These are phyloP conservation scores for Telmatherina bonti DNA, from an alignment of 2,797 vertebrate species.

Conservation along the genomic window DNA sequence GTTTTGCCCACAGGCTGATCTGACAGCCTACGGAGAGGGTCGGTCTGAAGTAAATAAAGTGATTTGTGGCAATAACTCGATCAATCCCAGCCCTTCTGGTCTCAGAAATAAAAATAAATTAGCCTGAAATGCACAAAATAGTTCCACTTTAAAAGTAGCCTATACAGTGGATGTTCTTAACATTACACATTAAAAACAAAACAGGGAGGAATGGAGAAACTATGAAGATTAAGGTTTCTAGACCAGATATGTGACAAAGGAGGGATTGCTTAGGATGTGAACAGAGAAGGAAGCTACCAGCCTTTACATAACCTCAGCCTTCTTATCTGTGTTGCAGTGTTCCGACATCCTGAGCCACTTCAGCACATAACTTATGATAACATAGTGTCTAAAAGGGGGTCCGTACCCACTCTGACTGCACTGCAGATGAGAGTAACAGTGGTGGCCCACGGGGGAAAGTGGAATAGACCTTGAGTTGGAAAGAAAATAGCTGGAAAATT, in stretches of 20 bases:
- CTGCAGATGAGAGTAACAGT: background rate
- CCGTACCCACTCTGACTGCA: background rate
- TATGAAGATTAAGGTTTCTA: background rate
- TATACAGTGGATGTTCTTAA: no score
- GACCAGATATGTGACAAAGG: background rate
- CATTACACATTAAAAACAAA: background rate
- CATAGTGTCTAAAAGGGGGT: background rate
- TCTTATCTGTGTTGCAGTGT: background rate
- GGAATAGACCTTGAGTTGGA: background rate
- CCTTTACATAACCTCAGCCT: background rate
- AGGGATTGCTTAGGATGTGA: background rate
- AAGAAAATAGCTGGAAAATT: background rate
- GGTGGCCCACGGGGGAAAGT: no score
- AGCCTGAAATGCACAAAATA: no score
- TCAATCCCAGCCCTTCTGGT: no score
- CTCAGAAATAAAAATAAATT: no score
- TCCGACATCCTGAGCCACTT: background rate
- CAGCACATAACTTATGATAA: conserved; percentile 1
- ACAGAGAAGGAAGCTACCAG: background rate
- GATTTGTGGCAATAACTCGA: no score
- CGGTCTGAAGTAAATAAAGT: no score
- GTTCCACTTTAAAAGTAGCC: background rate
- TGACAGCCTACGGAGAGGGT: no score
- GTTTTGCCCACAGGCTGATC: no score
- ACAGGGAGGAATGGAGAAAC: background rate